Conservation (phyloP, 2,888 invertebrate species). For the Congeria kusceri region DNA sequence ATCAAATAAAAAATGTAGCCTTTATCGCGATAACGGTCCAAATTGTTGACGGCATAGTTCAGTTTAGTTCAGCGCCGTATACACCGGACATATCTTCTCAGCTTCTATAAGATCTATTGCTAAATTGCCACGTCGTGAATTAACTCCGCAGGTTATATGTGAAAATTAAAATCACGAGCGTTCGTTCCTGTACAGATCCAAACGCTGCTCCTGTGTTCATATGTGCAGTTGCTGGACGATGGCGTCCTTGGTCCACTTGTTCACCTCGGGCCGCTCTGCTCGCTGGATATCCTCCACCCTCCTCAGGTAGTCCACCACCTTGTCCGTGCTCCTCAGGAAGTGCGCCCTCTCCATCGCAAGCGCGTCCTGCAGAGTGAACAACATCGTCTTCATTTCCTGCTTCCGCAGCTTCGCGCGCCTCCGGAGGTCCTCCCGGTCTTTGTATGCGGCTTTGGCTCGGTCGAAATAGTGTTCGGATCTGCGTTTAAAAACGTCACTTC, state of each 20-base stretch:
- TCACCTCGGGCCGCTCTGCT: conserved; percentile 29
- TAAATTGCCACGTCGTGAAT: too few relatives aligned
- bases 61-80: too few relatives aligned
- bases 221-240: conserved; percentile 27
- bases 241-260: conserved; percentile 52
- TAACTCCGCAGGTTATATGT: too few relatives aligned
- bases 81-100: too few relatives aligned
- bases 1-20: too few relatives aligned
- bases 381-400: conserved; percentile 30
- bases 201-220: background rate
- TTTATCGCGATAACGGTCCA: too few relatives aligned
- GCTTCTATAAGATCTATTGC: too few relatives aligned
- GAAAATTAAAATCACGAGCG: too few relatives aligned
- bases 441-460: conserved; percentile 64
- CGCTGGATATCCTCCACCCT: conserved; percentile 54
- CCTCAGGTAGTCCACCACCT: conserved; percentile 56
- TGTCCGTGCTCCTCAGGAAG: conserved; percentile 51
- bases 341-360: conserved; percentile 53
- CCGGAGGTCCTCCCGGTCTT: conserved; percentile 57
- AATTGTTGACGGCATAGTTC: too few relatives aligned
- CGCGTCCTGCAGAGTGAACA: conserved; percentile 54
- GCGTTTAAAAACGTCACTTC: background rate
- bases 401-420: conserved; percentile 54
- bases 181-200: too few relatives aligned
- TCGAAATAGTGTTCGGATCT: conserved; percentile 63